These are phyloP conservation scores for Philereme transversata DNA, from an alignment of 2,888 invertebrate species.

Conservation along the genomic window DNA sequence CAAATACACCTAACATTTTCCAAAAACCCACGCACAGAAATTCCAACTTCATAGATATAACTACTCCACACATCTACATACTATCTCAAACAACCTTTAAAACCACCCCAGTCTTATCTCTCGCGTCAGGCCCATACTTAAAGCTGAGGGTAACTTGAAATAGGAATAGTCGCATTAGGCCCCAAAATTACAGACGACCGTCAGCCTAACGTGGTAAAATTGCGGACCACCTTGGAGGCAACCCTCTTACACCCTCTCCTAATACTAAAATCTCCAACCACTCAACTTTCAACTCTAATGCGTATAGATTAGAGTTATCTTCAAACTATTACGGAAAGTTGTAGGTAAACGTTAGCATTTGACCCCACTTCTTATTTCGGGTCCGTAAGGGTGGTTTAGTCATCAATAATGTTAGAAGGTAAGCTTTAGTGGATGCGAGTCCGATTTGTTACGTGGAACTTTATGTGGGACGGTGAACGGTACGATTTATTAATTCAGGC, in stretches of 20 bases:
- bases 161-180: constrained; percentile 84
- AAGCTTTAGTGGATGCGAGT: constrained; percentile 67
- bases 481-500: constrained; percentile 12
- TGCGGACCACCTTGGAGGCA: constrained; percentile 79
- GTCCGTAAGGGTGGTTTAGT: constrained; percentile 68
- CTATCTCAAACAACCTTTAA: constrained; percentile 36
- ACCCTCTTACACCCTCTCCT: constrained; percentile 62
- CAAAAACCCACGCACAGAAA: constrained; percentile 13
- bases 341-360: constrained; percentile 71
- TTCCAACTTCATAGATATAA: constrained; percentile 29
- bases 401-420: constrained; percentile 81
- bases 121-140: constrained; percentile 74
- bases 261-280: constrained; percentile 10
- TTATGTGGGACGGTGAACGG: constrained; percentile 39
- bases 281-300: constrained; percentile 11
- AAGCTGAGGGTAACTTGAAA: constrained; percentile 78
- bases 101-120: constrained; percentile 66
- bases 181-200: constrained; percentile 82
- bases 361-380: constrained; percentile 81
- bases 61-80: constrained; percentile 34
- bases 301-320: constrained; percentile 22
- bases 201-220: constrained; percentile 82
- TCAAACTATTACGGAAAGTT: constrained; percentile 31
- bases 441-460: constrained; percentile 47
- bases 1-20: not conserved